A percentile compares a stretch with the other conserved stretches of the same genome.
Evolutionary conservation across 2,113 vertebrate species (phyloP).

Genomic region (Mobula hypostoma): DNA sequence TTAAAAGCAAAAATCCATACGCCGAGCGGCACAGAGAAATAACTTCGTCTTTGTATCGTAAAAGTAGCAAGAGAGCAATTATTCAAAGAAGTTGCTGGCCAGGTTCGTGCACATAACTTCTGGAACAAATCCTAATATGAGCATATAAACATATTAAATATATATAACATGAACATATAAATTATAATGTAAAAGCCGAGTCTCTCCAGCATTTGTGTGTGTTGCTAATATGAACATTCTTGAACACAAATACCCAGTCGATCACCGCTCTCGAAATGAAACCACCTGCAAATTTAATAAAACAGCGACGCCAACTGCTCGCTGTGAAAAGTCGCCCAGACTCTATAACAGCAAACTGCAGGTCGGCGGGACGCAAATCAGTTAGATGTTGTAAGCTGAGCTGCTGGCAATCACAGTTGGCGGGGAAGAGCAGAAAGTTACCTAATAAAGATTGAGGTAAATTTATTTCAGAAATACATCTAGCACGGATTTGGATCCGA

Average conservation of each 20-base stretch:
- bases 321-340: not conserved
- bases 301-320: slow-evolving; percentile 31
- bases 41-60: not conserved
- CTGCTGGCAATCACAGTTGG: no score
- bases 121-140: not conserved
- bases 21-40: not conserved
- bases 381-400: not conserved
- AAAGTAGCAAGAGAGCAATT: not conserved
- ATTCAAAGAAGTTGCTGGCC: not conserved
- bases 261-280: not conserved
- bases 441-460: not conserved
- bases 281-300: slow-evolving; percentile 7
- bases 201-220: no score
- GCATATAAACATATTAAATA: no score
- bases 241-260: not conserved
- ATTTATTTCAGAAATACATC: not conserved
- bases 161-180: no score
- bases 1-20: not conserved
- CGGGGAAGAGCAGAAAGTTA: not conserved
- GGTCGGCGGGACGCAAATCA: not conserved
- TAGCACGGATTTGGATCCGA: not conserved
- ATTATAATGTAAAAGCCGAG: no score
- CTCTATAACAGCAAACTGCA: not conserved
- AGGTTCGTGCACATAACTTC: not conserved
- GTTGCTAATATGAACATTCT: not conserved